Conservation (phyloP, 1,140 invertebrate species). For the Drosophila yakuba region DNA sequence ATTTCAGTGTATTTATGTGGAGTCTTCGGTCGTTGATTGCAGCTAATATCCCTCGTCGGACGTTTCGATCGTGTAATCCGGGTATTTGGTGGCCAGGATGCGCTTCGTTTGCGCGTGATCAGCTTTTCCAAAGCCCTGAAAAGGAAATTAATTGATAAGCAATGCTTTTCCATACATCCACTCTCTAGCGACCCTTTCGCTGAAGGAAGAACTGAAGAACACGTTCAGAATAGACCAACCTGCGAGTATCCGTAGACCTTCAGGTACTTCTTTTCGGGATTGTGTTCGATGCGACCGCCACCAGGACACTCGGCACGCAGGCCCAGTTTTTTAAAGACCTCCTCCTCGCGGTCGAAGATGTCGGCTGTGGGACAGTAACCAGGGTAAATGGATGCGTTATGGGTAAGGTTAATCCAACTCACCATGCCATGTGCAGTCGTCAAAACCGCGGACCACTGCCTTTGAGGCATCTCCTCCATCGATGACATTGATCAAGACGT, state of each 20-base stretch:
- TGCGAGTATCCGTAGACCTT: conserved; percentile 92
- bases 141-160: neutral
- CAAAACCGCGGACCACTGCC: conserved; percentile 90
- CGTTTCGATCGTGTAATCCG: conserved; percentile 77
- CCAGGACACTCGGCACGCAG: conserved; percentile 89
- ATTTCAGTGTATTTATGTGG: neutral
- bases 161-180: too few relatives aligned
- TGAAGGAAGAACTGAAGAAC: too few relatives aligned
- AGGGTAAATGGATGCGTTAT: neutral
- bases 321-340: conserved; percentile 77
- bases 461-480: conserved; percentile 85
- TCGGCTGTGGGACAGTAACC: conserved; percentile 85
- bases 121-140: conserved; percentile 80
- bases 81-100: conserved; percentile 69
- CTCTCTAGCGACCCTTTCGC: too few relatives aligned
- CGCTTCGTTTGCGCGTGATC: conserved; percentile 71
- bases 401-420: conserved; percentile 78
- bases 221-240: conserved; percentile 79
- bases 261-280: conserved; percentile 87
- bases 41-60: conserved; percentile 81
- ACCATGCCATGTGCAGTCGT: conserved; percentile 89
- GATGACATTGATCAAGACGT: conserved; percentile 91
- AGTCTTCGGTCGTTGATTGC: neutral
- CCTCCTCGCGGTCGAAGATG: conserved; percentile 87
- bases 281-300: conserved; percentile 91